A percentile compares a stretch with the other conserved stretches of the same genome.
These are phyloP conservation scores for Gallinago undulata DNA, from an alignment of 2,113 vertebrate species.

Conservation along the genomic window DNA sequence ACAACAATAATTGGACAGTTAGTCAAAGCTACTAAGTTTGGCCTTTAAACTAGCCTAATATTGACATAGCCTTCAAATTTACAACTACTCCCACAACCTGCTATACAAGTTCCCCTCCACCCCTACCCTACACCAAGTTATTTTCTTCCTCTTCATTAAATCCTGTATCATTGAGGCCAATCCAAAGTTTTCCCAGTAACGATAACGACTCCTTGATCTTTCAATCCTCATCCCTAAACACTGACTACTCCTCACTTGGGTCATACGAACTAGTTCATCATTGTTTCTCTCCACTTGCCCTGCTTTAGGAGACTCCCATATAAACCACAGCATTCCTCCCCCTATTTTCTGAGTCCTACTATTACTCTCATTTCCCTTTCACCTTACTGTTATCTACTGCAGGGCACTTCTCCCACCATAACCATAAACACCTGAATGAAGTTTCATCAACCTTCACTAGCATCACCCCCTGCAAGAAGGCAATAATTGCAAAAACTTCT, in stretches of 20 bases:
- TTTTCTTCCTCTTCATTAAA: not conserved
- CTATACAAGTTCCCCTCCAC: not conserved
- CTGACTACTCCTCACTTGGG: not conserved
- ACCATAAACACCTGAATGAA: too few relatives aligned
- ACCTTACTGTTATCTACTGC: slow-evolving; percentile 4
- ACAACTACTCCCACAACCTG: not conserved
- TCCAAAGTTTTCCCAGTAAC: not conserved
- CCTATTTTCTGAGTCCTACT: not conserved
- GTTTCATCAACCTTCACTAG: slow-evolving; percentile 2
- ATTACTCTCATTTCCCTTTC: not conserved
- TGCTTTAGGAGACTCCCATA: not conserved
- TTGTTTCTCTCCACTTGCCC: not conserved
- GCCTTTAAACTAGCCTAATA: not conserved
- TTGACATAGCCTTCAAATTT: not conserved
- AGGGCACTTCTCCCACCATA: not conserved
- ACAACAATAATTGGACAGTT: not conserved
- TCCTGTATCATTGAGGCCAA: not conserved
- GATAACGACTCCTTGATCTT: not conserved
- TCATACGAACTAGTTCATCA: not conserved
- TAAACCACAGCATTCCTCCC: not conserved
- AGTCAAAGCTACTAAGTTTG: not conserved
- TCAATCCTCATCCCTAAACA: not conserved
- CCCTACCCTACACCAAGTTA: not conserved
- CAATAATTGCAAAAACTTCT: not conserved
- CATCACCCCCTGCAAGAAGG: not conserved